phyloP scores from a whole-genome alignment of 2,113 vertebrate genomes.

The Dendrocopos noguchii region DNA sequence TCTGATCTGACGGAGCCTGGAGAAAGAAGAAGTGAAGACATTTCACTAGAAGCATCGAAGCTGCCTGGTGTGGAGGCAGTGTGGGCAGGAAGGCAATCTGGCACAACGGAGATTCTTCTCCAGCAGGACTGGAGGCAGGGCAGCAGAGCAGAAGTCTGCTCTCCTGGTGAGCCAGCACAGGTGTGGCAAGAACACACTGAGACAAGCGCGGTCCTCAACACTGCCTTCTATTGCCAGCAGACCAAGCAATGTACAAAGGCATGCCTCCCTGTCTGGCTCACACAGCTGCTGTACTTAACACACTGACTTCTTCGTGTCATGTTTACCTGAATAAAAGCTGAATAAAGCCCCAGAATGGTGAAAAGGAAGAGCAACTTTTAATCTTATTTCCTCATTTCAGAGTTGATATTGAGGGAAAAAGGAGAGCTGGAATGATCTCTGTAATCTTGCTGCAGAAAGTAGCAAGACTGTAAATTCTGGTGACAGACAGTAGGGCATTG shows the following conservation, averaged over 20 bases:
- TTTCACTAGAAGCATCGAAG: neutral
- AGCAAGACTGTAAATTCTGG: neutral
- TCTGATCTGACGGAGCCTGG: neutral
- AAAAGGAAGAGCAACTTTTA: neutral
- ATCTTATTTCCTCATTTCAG: conserved; percentile 8
- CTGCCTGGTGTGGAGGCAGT: neutral
- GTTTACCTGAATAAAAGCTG: neutral
- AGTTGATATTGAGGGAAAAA: neutral
- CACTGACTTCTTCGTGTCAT: neutral
- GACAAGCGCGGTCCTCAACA: neutral
- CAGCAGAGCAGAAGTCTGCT: neutral
- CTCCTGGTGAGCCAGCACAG: neutral
- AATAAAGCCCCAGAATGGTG: neutral
- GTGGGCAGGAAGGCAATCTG: neutral
- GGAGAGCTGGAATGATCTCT: neutral
- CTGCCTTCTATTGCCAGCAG: neutral
- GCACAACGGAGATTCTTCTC: neutral
- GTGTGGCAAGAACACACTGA: neutral
- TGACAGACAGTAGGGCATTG: neutral
- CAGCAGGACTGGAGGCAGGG: neutral
- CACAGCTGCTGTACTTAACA: neutral
- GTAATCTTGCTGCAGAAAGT: neutral
- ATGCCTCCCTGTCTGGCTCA: neutral
- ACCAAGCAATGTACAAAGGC: neutral
- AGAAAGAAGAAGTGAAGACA: neutral